These are phyloP conservation scores for Notolepis coatsorum DNA, from an alignment of 2,797 vertebrate genomes.

Conservation along the genomic window DNA sequence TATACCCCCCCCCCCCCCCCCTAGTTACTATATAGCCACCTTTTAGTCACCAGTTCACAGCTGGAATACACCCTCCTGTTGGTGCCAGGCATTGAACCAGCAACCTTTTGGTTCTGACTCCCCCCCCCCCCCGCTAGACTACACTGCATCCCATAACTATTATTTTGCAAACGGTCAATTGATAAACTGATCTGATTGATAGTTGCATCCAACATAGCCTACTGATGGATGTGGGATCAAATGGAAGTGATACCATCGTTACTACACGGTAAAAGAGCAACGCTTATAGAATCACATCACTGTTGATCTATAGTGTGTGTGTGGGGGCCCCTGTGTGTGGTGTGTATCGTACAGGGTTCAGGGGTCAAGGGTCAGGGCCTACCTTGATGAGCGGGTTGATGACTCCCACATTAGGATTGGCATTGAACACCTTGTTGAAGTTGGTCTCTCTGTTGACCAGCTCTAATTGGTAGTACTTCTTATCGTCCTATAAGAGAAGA, in stretches of 20 bases:
- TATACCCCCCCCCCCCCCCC: no score
- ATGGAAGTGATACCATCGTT: slow-evolving; percentile 50
- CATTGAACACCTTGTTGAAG: slow-evolving; percentile 99
- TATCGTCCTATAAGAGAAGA: slow-evolving; percentile 89
- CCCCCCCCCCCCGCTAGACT: no score
- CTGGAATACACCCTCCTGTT: no score
- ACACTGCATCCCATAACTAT: no score
- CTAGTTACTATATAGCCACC: no score
- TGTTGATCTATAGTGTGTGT: neutral
- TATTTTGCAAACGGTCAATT: no score
- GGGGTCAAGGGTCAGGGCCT: slow-evolving; percentile 29
- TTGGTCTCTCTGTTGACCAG: slow-evolving; percentile 99
- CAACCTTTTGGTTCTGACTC: no score
- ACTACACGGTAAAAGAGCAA: slow-evolving; percentile 12
- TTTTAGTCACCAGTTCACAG: neutral
- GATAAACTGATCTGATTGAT: neutral
- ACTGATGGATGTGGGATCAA: slow-evolving; percentile 38
- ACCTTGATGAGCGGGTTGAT: slow-evolving; percentile 99
- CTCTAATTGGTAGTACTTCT: slow-evolving; percentile 99
- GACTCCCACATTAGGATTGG: slow-evolving; percentile 96
- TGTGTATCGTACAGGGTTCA: neutral
- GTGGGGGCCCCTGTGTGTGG: slow-evolving; percentile 37
- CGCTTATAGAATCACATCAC: neutral
- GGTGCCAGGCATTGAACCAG: no score
- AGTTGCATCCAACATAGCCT: neutral